Percentiles rank a stretch among this genome's conserved stretches.
Evolutionary conservation across 2,888 invertebrate species (phyloP).

Genomic region (Ophion slaviceki): DNA sequence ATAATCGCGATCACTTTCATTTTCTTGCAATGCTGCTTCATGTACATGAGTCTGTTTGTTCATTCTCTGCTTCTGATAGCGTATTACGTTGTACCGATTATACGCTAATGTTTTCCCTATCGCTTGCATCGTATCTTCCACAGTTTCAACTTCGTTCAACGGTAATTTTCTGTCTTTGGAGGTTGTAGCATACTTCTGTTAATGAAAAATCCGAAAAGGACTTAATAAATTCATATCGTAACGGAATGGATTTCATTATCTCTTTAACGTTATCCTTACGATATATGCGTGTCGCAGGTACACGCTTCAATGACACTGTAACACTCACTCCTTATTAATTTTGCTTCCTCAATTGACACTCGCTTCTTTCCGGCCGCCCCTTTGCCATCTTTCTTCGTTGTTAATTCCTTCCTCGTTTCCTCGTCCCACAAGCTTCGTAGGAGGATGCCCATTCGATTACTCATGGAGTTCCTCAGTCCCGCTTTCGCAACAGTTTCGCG

Average conservation of each 20-base stretch:
- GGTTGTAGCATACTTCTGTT: conserved; percentile 14
- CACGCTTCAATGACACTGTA: conserved; percentile 11
- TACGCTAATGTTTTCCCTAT: conserved; percentile 32
- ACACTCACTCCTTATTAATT: conserved; percentile 34
- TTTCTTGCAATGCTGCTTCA: conserved; percentile 24
- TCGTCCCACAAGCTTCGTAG: conserved; percentile 32
- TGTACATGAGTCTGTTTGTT: background rate
- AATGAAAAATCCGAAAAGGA: conserved; percentile 11
- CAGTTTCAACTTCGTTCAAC: conserved; percentile 8
- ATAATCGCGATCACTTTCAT: conserved; percentile 25
- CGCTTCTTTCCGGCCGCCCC: conserved; percentile 30
- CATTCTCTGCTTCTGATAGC: conserved; percentile 4
- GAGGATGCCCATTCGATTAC: conserved; percentile 33
- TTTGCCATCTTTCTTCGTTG: conserved; percentile 43
- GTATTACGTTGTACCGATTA: conserved; percentile 24
- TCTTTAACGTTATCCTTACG: conserved; percentile 13
- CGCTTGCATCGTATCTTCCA: conserved; percentile 23
- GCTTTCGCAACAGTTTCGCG: background rate
- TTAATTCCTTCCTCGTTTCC: conserved; percentile 22
- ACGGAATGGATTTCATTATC: conserved; percentile 11
- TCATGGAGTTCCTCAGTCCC: conserved; percentile 22
- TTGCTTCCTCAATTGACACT: conserved; percentile 11
- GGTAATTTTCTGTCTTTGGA: conserved; percentile 25
- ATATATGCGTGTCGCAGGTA: conserved; percentile 15
- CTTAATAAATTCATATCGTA: conserved; percentile 17